Percentiles rank a stretch among this genome's conserved stretches.
Conservation (phyloP, 2,113 vertebrate genomes). For the Barbus barbus region DNA sequence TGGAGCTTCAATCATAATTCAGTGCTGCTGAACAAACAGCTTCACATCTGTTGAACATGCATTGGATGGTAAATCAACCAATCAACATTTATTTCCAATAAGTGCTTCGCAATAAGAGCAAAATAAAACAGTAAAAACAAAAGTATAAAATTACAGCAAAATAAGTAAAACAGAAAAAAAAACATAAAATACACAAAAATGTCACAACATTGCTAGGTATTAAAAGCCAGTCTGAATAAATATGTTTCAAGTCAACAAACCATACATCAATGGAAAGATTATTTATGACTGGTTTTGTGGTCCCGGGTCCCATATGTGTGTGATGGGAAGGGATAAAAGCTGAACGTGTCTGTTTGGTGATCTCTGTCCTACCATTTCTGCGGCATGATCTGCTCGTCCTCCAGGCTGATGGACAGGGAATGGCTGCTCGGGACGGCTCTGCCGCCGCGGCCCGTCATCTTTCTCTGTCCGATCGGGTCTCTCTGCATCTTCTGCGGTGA, state of each 20-base stretch:
- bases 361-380: constrained; percentile 25
- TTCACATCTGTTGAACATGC: background rate
- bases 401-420: constrained; percentile 89
- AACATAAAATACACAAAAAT: no score
- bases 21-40: background rate
- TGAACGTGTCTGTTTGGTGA: background rate
- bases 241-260: no score
- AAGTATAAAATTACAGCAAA: no score
- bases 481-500: constrained; percentile 88
- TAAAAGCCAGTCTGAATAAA: no score
- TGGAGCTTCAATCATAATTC: no score
- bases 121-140: no score
- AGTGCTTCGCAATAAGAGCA: no score
- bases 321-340: background rate
- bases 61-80: background rate
- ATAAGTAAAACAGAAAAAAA: no score
- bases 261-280: no score
- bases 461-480: constrained; percentile 87
- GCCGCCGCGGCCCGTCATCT: constrained; percentile 77
- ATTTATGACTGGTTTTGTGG: no score
- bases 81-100: no score
- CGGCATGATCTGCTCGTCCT: constrained; percentile 75
- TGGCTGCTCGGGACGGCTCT: constrained; percentile 78
- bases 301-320: background rate
- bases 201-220: no score